Evolutionary conservation across 2,797 vertebrate species (phyloP).

Genomic region (Macropus fuliginosus): DNA sequence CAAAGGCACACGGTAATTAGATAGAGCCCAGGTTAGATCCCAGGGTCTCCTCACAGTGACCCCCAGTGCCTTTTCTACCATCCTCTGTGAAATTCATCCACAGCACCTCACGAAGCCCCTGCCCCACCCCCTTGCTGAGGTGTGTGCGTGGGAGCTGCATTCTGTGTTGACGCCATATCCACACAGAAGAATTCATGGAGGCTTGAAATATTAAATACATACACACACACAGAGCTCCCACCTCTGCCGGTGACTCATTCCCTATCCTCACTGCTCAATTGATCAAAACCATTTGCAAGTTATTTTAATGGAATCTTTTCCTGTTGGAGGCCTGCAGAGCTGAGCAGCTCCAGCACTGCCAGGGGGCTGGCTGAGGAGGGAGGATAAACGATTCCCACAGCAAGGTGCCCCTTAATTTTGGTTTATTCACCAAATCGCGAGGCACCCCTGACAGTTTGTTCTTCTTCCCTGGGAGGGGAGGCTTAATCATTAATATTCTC

Average conservation of each 20-base stretch:
- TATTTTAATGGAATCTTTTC: conserved; percentile 46
- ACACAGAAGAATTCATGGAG: not conserved
- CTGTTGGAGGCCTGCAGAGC: not conserved
- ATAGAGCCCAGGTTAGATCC: not conserved
- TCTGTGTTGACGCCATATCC: not conserved
- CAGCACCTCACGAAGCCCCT: not conserved
- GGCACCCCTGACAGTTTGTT: accelerated
- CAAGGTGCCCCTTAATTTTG: not conserved
- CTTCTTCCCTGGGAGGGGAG: accelerated
- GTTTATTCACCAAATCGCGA: not conserved
- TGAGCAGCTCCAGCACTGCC: conserved; percentile 34
- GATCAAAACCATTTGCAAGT: conserved; percentile 26
- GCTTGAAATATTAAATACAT: not conserved
- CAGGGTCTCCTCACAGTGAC: not conserved
- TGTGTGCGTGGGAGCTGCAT: not conserved
- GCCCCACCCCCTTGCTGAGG: not conserved
- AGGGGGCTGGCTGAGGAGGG: not conserved
- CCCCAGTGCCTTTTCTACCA: not conserved
- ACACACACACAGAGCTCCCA: not conserved
- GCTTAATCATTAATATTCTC: not conserved
- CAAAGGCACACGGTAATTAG: not conserved
- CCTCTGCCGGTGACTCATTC: not conserved
- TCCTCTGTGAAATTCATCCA: not conserved
- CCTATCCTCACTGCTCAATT: conserved; percentile 7
- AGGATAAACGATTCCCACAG: not conserved